Conservation (phyloP, 2,113 vertebrate genomes). For the Aptenodytes forsteri region DNA sequence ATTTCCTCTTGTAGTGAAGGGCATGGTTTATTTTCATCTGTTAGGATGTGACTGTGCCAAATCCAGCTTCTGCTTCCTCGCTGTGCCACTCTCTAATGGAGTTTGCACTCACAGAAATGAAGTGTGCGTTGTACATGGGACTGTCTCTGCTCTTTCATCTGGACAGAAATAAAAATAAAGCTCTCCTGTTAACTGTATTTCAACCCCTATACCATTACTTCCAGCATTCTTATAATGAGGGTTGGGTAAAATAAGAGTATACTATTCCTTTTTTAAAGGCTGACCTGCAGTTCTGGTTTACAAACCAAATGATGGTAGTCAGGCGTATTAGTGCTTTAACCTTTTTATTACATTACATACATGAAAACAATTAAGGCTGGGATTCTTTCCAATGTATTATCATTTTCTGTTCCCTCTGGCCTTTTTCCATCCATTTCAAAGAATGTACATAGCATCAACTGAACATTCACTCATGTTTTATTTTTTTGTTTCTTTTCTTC, state of each 20-base stretch:
- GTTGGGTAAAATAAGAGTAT: slow-evolving; percentile 28
- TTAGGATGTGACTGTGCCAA: not conserved
- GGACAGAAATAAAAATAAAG: not conserved
- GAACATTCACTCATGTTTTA: slow-evolving; percentile 54
- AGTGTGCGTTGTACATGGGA: fast-evolving
- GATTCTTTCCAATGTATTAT: slow-evolving; percentile 69
- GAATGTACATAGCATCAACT: slow-evolving; percentile 52
- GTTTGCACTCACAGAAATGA: not conserved
- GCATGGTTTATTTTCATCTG: not conserved
- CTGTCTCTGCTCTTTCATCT: not conserved
- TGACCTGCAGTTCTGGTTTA: slow-evolving; percentile 66
- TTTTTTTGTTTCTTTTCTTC: slow-evolving; percentile 61
- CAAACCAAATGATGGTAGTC: slow-evolving; percentile 59
- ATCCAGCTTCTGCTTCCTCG: not conserved
- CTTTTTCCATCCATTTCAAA: slow-evolving; percentile 76
- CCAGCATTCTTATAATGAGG: slow-evolving; percentile 33
- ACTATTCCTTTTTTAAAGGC: slow-evolving; percentile 40
- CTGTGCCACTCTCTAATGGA: not conserved
- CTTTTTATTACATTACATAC: slow-evolving; percentile 71
- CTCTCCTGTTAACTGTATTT: not conserved
- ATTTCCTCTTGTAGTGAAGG: slow-evolving; percentile 2
- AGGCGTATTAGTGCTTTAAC: slow-evolving; percentile 56
- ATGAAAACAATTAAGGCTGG: slow-evolving; percentile 77
- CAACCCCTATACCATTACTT: slow-evolving; percentile 12
- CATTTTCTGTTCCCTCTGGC: slow-evolving; percentile 74